Evolutionary conservation across 2,888 invertebrate genomes (phyloP).

Genomic region (Crematogaster levior): DNA sequence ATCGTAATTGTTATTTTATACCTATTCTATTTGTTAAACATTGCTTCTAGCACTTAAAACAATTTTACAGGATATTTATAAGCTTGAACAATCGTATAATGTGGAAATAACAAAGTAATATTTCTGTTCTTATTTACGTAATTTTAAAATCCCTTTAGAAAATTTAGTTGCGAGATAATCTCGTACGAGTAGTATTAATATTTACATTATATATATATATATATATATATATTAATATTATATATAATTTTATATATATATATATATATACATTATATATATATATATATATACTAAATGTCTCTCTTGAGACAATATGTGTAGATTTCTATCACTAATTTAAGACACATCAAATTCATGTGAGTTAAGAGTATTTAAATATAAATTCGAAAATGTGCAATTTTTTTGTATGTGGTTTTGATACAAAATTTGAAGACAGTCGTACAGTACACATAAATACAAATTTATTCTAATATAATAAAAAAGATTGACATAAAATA

Average conservation of each 20-base stretch:
- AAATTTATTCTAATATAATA: constrained; percentile 21
- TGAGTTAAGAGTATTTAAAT: neutral
- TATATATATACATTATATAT: too few relatives aligned
- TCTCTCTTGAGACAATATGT: constrained; percentile 10
- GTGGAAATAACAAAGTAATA: neutral
- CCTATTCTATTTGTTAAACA: neutral
- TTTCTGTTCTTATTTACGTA: constrained; percentile 15
- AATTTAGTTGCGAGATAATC: neutral
- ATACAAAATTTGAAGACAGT: constrained; percentile 8
- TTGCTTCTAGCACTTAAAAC: neutral
- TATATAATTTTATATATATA: too few relatives aligned
- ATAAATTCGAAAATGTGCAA: constrained; percentile 27
- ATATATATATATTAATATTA: neutral
- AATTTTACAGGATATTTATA: constrained; percentile 9
- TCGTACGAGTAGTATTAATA: constrained; percentile 19
- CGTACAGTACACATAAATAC: neutral
- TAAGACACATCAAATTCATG: neutral
- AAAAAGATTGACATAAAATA: constrained; percentile 6
- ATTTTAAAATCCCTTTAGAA: constrained; percentile 11
- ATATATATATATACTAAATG: neutral
- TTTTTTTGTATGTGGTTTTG: constrained; percentile 34
- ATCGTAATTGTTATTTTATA: constrained; percentile 15
- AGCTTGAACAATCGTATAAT: constrained; percentile 7
- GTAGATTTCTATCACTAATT: neutral
- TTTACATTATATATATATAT: constrained; percentile 12